Evolutionary conservation across 1,140 invertebrate species (phyloP), one percentile per base, ranked within the genome.

Genomic region (Drosophila tristis): DNA sequence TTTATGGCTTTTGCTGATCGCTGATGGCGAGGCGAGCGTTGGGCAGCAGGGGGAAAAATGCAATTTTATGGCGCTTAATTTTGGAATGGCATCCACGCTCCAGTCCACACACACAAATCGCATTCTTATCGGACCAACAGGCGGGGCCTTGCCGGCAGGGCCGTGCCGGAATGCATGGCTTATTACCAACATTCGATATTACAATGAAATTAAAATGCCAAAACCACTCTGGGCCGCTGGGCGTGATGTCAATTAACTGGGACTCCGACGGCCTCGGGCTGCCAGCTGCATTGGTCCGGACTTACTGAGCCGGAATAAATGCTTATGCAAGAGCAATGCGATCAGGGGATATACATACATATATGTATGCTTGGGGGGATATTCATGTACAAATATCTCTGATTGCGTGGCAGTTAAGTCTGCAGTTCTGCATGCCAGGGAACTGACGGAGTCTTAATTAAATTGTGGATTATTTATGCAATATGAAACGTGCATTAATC

Each of bases 61-160:
- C 76, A 89, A 89, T 89, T 89, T 89, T 68, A 89, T 89, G 84
- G 84, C 79, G 84, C 79, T 89, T 89, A 89, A 89, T 89, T 89
- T 67, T 87, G 72, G 84, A 89, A 89, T 89, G 72, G 82, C 80
- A 90, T 84, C 84, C 84, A 64, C 11, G 74, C 50, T 26, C 68
- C 53, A 55, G 50, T 43, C 43, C 39, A 55, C 35, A 43, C 35
- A 50, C 35, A 50, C 56, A 73, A 73, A 73, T 73, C 70, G 48
- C 56, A 71, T 77, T 77, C 84, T 82, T 84, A 81, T 85, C 81
- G 72, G 57, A 44, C 64, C 54, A 60, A 48, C 80, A 65, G 62
- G 31, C 73, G 53, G 42, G 35, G 11, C 0, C 1, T 13, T 13
- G 35, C 11, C 11, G 35, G 11, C 35, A 31, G 53, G 23, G 23